Percentiles rank a stretch among this genome's conserved stretches.
Evolutionary conservation across 2,113 vertebrate species (phyloP).

Genomic region (Saccopteryx leptura): DNA sequence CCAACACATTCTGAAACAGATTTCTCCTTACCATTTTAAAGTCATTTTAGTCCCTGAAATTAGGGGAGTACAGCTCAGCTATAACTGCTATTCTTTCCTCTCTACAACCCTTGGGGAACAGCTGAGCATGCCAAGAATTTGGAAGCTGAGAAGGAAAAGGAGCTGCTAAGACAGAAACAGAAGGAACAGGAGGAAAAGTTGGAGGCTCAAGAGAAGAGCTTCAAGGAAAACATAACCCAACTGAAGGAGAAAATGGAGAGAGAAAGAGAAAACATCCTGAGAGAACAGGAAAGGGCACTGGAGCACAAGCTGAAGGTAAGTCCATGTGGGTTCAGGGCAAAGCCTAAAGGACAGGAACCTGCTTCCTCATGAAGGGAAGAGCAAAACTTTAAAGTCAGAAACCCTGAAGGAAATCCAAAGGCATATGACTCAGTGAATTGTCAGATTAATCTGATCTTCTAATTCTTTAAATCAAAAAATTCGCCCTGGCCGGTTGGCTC

Average conservation of each 20-base stretch:
- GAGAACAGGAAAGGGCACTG: neutral
- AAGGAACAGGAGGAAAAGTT: conserved; percentile 22
- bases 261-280: neutral
- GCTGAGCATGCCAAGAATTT: neutral
- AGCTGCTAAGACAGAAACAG: conserved; percentile 50
- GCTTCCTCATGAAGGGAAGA: neutral
- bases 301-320: conserved; percentile 60
- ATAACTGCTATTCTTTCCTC: neutral
- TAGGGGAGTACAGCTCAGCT: neutral
- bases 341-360: neutral
- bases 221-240: neutral
- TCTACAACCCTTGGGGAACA: conserved; percentile 12
- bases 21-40: neutral
- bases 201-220: conserved; percentile 50
- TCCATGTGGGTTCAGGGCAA: fast-evolving
- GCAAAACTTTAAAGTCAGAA: no score
- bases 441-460: neutral
- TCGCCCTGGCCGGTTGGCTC: no score
- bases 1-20: neutral
- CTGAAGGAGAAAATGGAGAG: conserved; percentile 23
- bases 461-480: neutral
- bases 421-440: neutral
- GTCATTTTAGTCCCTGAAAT: neutral
- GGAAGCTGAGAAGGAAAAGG: conserved; percentile 47
- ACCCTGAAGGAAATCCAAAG: neutral